A percentile compares a stretch with the other conserved stretches of the same genome.
phyloP scores from a whole-genome alignment of 2,797 vertebrate genomes.

The Linurgus olivaceus region DNA sequence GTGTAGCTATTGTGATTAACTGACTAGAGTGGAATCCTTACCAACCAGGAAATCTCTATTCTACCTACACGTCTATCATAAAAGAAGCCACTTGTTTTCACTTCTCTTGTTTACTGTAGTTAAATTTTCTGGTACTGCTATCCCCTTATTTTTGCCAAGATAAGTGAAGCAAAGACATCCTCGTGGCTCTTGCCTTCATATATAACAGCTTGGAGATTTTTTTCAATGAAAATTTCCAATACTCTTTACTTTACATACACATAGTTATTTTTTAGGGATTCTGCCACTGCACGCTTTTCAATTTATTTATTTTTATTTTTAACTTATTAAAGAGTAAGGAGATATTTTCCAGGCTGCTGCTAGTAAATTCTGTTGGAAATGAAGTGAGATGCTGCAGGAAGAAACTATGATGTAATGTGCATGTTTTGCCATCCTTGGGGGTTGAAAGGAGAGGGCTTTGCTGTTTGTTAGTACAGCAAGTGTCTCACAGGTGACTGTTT shows the following conservation, averaged over 20 bases:
- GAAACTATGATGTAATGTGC: background rate
- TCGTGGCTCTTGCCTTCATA: background rate
- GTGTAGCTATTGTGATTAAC: background rate
- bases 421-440: background rate
- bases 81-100: background rate
- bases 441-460: background rate
- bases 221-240: background rate
- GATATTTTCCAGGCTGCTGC: background rate
- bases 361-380: background rate
- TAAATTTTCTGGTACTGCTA: background rate
- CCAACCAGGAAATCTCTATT: background rate
- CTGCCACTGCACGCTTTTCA: background rate
- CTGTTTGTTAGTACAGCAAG: background rate
- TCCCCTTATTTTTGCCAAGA: background rate
- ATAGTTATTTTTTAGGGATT: background rate
- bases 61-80: fast-evolving
- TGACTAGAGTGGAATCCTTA: background rate
- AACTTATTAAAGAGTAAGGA: background rate
- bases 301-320: background rate
- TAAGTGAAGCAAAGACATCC: background rate
- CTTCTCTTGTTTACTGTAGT: background rate
- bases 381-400: background rate
- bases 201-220: background rate
- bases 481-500: background rate
- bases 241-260: background rate